phyloP scores from a whole-genome alignment of 1,140 invertebrate genomes.

The Drosophila busckii region DNA sequence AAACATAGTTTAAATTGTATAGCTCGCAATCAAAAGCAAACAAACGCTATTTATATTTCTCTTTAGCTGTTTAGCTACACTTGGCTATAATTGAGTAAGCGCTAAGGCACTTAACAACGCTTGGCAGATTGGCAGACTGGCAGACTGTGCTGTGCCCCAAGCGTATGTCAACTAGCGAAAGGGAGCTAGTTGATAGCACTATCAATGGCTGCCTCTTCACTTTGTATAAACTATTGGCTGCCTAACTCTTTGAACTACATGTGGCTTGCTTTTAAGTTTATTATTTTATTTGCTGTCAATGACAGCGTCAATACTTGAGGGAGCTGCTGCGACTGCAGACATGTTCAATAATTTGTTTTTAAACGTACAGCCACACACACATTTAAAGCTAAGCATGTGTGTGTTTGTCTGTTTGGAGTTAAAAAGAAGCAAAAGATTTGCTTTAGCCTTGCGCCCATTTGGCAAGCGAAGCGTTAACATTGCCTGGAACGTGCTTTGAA shows the following conservation, averaged over 20 bases:
- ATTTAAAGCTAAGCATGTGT: neutral
- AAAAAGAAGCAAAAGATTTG: conserved; percentile 53
- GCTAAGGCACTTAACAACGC: no score
- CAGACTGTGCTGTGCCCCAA: no score
- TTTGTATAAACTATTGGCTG: no score
- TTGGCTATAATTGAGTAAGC: no score
- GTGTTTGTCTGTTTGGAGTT: conserved; percentile 34
- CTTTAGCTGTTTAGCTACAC: no score
- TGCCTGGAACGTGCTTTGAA: conserved; percentile 67
- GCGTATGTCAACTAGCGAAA: conserved; percentile 18
- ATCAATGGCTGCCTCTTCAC: conserved; percentile 37
- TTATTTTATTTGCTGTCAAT: conserved; percentile 60
- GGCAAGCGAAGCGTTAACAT: conserved; percentile 63
- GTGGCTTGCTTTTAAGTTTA: conserved; percentile 32
- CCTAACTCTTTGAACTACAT: no score
- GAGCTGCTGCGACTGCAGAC: conserved; percentile 38
- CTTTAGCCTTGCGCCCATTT: conserved; percentile 42
- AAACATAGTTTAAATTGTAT: no score
- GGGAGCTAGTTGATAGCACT: conserved; percentile 15
- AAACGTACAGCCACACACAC: conserved; percentile 60
- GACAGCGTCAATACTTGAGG: no score
- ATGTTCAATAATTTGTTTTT: conserved; percentile 76
- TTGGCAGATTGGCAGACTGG: no score
- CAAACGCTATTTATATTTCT: no score
- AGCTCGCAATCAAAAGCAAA: no score